Conservation (phyloP, 2,888 invertebrate genomes). For the Cyclophora albipunctata region DNA sequence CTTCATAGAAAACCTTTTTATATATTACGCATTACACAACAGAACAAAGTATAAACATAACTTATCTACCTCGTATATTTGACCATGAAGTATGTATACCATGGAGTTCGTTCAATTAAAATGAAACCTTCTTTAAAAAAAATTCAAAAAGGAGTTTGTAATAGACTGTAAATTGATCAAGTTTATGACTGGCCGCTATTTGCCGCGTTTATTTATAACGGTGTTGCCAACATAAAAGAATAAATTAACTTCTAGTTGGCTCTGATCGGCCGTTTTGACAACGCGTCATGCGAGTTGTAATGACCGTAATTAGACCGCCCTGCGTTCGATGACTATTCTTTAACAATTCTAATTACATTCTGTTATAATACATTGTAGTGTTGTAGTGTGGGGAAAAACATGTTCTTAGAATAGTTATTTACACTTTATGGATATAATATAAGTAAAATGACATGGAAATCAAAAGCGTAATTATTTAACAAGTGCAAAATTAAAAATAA, state of each 20-base stretch:
- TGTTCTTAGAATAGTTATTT: too few relatives aligned
- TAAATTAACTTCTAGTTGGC: conserved; percentile 13
- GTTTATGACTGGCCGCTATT: conserved; percentile 15
- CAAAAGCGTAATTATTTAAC: too few relatives aligned
- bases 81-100: too few relatives aligned
- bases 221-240: conserved; percentile 25
- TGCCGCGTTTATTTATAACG: conserved; percentile 22
- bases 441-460: too few relatives aligned
- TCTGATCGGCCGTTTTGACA: conserved; percentile 24
- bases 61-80: too few relatives aligned
- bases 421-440: too few relatives aligned
- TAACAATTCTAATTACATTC: too few relatives aligned
- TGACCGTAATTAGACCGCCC: conserved; percentile 25
- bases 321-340: neutral
- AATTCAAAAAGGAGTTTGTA: neutral
- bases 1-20: neutral
- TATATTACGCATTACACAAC: conserved; percentile 1
- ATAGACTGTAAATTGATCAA: conserved; percentile 4
- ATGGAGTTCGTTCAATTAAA: too few relatives aligned
- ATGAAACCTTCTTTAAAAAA: too few relatives aligned
- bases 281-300: conserved; percentile 21
- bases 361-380: too few relatives aligned
- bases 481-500: too few relatives aligned
- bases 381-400: too few relatives aligned
- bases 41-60: neutral